phyloP scores from a whole-genome alignment of 92 coral and sea anemone species.

The Virgularia gustaviana region DNA sequence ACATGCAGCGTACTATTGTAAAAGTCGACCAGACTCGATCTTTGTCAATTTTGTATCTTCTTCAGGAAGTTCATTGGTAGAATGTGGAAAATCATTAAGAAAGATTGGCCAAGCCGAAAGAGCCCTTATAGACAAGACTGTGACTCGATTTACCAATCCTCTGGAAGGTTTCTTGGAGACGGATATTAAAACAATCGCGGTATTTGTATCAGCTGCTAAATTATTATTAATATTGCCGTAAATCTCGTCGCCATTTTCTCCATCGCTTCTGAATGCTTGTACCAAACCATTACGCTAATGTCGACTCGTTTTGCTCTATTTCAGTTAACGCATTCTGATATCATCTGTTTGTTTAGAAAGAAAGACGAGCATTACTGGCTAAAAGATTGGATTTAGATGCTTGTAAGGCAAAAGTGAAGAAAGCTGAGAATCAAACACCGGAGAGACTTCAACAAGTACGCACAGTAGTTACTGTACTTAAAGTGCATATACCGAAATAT shows the following conservation, averaged over 20 bases:
- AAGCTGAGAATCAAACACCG: slow-evolving; percentile 71
- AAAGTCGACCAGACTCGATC: too few relatives aligned
- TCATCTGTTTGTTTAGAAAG: slow-evolving; percentile 55
- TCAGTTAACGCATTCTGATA: neutral
- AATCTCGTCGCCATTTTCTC: too few relatives aligned
- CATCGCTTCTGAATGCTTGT: too few relatives aligned
- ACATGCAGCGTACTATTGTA: too few relatives aligned
- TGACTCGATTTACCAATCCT: slow-evolving; percentile 75
- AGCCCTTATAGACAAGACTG: slow-evolving; percentile 79
- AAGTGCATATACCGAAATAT: too few relatives aligned
- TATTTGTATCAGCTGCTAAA: slow-evolving; percentile 10
- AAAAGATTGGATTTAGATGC: slow-evolving; percentile 89
- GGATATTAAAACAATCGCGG: slow-evolving; percentile 89
- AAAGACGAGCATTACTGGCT: slow-evolving; percentile 74
- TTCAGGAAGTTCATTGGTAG: slow-evolving; percentile 84
- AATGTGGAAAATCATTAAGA: slow-evolving; percentile 80
- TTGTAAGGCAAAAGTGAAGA: slow-evolving; percentile 74
- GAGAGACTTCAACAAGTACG: slow-evolving; percentile 90
- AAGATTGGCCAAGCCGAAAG: slow-evolving; percentile 83
- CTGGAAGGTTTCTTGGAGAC: slow-evolving; percentile 73
- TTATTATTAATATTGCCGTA: too few relatives aligned
- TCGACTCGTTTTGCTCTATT: too few relatives aligned
- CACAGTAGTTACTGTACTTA: neutral
- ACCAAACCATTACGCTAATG: too few relatives aligned
- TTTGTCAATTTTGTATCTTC: neutral